Percentiles rank a stretch among this genome's conserved stretches.
Conservation (phyloP, 2,888 invertebrate species). For the Spatulosminthurus flaviceps region DNA sequence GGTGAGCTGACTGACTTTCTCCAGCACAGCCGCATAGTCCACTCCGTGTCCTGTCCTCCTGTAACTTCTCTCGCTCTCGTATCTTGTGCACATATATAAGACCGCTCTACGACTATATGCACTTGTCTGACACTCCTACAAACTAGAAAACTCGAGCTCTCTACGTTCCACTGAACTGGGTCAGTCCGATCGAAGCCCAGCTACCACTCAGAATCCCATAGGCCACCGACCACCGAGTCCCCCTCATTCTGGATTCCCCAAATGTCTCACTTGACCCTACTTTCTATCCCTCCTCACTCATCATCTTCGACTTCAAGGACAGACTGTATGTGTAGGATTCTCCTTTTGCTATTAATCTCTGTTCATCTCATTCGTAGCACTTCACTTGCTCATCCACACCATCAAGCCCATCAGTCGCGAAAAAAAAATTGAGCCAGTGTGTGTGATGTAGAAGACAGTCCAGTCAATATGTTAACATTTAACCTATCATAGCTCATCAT, state of each 20-base stretch:
- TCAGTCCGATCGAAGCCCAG: conserved; percentile 63
- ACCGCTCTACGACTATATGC: conserved; percentile 21
- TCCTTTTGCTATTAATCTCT: conserved; percentile 35
- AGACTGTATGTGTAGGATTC: conserved; percentile 32
- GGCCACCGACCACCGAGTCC: conserved; percentile 47
- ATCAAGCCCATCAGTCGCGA: conserved; percentile 10
- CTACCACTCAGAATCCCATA: conserved; percentile 46
- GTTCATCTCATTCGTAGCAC: conserved; percentile 37
- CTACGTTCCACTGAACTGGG: conserved; percentile 60
- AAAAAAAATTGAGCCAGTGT: conserved; percentile 20
- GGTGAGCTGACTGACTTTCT: conserved; percentile 52
- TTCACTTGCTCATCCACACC: conserved; percentile 38
- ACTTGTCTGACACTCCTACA: conserved; percentile 27
- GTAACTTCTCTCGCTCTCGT: conserved; percentile 9
- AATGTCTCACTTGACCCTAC: conserved; percentile 48
- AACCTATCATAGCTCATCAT: neutral
- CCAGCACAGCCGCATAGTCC: conserved; percentile 53
- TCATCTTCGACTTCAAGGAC: conserved; percentile 47
- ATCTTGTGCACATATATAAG: conserved; percentile 17
- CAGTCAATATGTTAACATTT: conserved; percentile 2
- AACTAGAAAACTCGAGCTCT: conserved; percentile 39
- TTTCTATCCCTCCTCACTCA: conserved; percentile 46
- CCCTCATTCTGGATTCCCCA: conserved; percentile 47
- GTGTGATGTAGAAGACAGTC: no score
- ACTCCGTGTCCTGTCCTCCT: conserved; percentile 42